Evolutionary conservation across 1,140 invertebrate genomes (phyloP), one percentile per base, ranked within the genome.

Genomic region (Zaprionus kolodkinae): DNA sequence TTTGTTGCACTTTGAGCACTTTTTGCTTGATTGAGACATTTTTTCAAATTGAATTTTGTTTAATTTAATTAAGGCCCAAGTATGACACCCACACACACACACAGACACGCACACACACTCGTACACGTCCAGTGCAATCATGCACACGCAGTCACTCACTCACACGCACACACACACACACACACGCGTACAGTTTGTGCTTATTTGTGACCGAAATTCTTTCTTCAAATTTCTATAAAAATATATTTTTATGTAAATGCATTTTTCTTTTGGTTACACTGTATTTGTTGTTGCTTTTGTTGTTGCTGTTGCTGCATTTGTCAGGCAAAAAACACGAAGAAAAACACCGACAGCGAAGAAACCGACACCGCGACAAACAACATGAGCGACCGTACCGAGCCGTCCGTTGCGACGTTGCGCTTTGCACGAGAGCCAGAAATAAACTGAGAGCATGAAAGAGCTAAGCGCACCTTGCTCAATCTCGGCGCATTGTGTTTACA

Each of bases 391-490:
- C 40, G 40, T 45, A 45, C 40, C 70, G 70, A 76, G 67, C 68
- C 77, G 71, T 77, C 89, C 85, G 81, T 78, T 80, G 56, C 69
- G 45, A 81, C 86, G 86, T 77, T 89, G 85, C 85, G 85, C 75
- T 82, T 89, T 82, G 83, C 72, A 91, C 83, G 88, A 90, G 87
- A 90, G 87, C 45, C 79, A 87, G 87, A 90, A 91, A 87, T 87
- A 87, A 90, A 90, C 83, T 91, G 75, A 76, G 81, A 84, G 81
- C 68, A 67, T 50, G 81, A 60, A 83, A 88, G 78, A 84, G 75
- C 82, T 90, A 87, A 90, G 87, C 87, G 83, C 79, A 90, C 86
- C 84, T 88, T 89, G 80, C 85, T 84, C 84, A 88, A 80, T 79
- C 72, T 88, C 86, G 84, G 72, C 72, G 66, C 72, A 70, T 84